phyloP scores from a whole-genome alignment of 1,140 invertebrate species.

The Papilio polyxenes region DNA sequence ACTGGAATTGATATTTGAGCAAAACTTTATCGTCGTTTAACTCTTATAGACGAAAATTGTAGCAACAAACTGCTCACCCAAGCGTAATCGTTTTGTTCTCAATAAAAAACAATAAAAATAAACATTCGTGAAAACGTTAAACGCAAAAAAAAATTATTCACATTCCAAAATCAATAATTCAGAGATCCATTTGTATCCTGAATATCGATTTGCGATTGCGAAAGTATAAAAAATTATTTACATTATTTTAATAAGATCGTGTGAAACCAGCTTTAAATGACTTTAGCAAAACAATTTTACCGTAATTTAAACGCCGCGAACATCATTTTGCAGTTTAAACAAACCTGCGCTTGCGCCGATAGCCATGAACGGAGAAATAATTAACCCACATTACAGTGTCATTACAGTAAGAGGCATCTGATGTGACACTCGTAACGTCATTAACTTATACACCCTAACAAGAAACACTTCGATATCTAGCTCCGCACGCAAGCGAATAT shows the following conservation, averaged over 20 bases:
- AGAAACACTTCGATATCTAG: slow-evolving; percentile 3
- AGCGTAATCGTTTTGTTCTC: not conserved
- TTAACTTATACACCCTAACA: slow-evolving; percentile 30
- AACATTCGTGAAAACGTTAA: not conserved
- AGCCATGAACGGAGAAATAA: slow-evolving; percentile 46
- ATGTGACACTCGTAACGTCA: slow-evolving; percentile 35
- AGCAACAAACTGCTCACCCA: not conserved
- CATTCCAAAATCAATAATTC: slow-evolving; percentile 22
- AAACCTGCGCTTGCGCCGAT: slow-evolving; percentile 41
- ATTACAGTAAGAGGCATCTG: slow-evolving; percentile 25
- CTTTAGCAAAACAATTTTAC: slow-evolving; percentile 27
- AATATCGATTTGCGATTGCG: slow-evolving; percentile 17
- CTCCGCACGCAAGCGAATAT: slow-evolving; percentile 20
- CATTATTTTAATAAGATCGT: slow-evolving; percentile 15
- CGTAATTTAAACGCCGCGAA: slow-evolving; percentile 30
- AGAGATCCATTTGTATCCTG: slow-evolving; percentile 20
- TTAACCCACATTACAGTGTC: slow-evolving; percentile 50
- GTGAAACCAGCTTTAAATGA: slow-evolving; percentile 24
- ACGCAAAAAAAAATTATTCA: not conserved
- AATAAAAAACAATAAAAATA: not conserved
- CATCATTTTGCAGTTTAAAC: slow-evolving; percentile 32
- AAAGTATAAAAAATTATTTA: not conserved
- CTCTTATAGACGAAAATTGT: not conserved
- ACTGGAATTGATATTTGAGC: not conserved
- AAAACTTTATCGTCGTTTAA: not conserved